These are phyloP conservation scores for Crematogaster levior DNA, from an alignment of 2,888 invertebrate species.

Conservation along the genomic window DNA sequence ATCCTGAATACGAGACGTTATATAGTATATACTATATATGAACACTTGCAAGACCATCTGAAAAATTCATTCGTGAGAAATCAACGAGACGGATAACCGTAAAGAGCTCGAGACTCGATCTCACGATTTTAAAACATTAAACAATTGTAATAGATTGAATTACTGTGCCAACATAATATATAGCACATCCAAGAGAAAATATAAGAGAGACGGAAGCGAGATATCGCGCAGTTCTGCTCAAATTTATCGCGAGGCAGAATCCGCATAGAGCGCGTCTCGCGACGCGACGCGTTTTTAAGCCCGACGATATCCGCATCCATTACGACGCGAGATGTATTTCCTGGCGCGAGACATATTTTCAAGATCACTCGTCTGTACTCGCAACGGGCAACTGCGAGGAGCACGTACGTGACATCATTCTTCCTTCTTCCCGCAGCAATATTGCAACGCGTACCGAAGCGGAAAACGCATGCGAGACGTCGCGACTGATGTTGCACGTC, in stretches of 20 bases:
- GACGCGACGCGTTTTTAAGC: background rate
- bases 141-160: background rate
- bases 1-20: constrained; percentile 1
- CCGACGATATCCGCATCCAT: constrained; percentile 20
- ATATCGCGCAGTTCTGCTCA: background rate
- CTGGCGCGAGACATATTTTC: constrained; percentile 10
- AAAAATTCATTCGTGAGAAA: background rate
- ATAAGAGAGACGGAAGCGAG: background rate
- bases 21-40: background rate
- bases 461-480: constrained; percentile 56
- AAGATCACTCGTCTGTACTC: constrained; percentile 20
- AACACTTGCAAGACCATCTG: background rate
- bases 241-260: constrained; percentile 27
- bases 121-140: background rate
- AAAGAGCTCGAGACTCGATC: background rate
- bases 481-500: constrained; percentile 14
- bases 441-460: constrained; percentile 50
- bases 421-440: constrained; percentile 53
- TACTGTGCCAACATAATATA: too few relatives aligned
- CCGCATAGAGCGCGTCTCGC: background rate
- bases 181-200: background rate
- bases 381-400: constrained; percentile 22
- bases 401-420: constrained; percentile 44
- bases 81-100: background rate
- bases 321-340: constrained; percentile 11